A percentile compares a stretch with the other conserved stretches of the same genome.
Conservation (phyloP, 2,888 invertebrate species). For the Keiferia lycopersicella region DNA sequence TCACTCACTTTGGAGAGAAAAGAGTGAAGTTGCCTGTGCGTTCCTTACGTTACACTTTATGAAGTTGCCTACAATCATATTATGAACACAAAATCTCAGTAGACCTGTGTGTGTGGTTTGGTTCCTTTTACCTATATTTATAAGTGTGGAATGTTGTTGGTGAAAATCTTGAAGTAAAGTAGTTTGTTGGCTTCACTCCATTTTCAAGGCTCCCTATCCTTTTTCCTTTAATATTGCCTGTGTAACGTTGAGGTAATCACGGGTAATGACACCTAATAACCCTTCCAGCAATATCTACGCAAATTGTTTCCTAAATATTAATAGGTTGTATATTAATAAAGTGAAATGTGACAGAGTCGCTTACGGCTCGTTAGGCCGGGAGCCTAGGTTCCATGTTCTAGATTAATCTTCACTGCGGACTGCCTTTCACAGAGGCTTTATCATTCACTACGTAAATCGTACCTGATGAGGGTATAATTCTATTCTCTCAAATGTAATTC, state of each 20-base stretch:
- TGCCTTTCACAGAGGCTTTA: slow-evolving; percentile 2
- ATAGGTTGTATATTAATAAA: slow-evolving; percentile 5
- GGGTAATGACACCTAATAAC: slow-evolving; percentile 55
- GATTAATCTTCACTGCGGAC: slow-evolving; percentile 12
- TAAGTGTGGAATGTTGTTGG: no score
- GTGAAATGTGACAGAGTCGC: slow-evolving; percentile 10
- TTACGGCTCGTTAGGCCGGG: slow-evolving; percentile 6
- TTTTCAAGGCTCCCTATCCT: no score
- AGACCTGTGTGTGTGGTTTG: no score
- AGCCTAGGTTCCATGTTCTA: slow-evolving; percentile 4
- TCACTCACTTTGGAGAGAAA: no score
- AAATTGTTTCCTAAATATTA: slow-evolving; percentile 8
- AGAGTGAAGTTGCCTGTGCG: no score
- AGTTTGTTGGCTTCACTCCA: no score
- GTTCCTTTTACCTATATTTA: no score
- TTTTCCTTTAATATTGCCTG: not conserved
- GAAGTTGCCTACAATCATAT: no score
- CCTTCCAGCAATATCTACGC: slow-evolving; percentile 34
- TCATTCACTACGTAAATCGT: slow-evolving; percentile 4
- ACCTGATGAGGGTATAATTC: slow-evolving; percentile 42
- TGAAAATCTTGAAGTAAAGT: no score
- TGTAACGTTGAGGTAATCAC: slow-evolving; percentile 53
- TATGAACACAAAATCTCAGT: no score
- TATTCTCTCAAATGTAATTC: slow-evolving; percentile 29
- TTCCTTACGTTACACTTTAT: no score